Evolutionary conservation across 2,888 invertebrate species (phyloP).

Genomic region (Schrankia costaestrigalis): DNA sequence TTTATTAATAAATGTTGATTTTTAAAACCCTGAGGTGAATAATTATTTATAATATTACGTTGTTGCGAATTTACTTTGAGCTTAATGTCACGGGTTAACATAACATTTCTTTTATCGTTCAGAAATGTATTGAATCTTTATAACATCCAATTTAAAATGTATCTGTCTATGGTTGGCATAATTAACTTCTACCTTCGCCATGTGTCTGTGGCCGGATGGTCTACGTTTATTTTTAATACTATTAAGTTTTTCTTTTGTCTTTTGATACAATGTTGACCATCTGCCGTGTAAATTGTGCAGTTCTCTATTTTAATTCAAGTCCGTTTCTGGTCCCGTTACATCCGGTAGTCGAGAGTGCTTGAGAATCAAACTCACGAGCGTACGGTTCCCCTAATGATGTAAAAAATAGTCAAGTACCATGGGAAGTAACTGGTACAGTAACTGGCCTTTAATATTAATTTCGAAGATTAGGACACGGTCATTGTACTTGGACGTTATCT

Average conservation of each 20-base stretch:
- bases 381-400: constrained; percentile 42
- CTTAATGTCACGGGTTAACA: too few relatives aligned
- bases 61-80: too few relatives aligned
- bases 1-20: too few relatives aligned
- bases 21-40: too few relatives aligned
- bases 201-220: constrained; percentile 24
- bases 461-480: constrained; percentile 58
- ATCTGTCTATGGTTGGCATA: constrained; percentile 18
- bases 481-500: constrained; percentile 68
- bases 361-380: constrained; percentile 43
- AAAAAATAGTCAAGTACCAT: constrained; percentile 38
- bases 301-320: constrained; percentile 53
- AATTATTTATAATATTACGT: too few relatives aligned
- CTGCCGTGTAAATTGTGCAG: constrained; percentile 54
- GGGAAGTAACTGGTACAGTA: constrained; percentile 40
- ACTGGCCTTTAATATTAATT: constrained; percentile 9
- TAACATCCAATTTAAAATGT: constrained; percentile 43
- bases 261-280: constrained; percentile 51
- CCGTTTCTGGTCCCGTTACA: constrained; percentile 72
- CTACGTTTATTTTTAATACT: constrained; percentile 37
- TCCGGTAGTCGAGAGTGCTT: constrained; percentile 67
- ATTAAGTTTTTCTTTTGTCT: constrained; percentile 52
- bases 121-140: constrained; percentile 23
- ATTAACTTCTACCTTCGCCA: constrained; percentile 47
- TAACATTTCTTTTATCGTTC: constrained; percentile 1